These are phyloP conservation scores for Microtus montanus DNA, from an alignment of 2,113 vertebrate genomes.

Conservation along the genomic window DNA sequence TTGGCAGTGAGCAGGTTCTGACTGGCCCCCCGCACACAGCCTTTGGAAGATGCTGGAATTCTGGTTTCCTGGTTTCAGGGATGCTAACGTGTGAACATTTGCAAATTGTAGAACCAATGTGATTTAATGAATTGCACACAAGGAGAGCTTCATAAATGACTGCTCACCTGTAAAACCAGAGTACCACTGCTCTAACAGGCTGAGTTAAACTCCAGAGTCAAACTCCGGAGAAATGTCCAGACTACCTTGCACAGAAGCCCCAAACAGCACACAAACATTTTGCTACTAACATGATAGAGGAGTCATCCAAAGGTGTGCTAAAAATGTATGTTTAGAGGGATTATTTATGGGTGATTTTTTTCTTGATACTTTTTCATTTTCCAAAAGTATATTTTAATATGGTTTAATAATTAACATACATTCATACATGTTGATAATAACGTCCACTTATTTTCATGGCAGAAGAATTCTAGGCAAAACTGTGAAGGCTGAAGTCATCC, in stretches of 20 bases:
- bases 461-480: too few species aligned
- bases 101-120: too few species aligned
- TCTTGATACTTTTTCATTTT: background rate
- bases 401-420: background rate
- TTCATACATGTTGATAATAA: too few species aligned
- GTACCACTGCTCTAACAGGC: background rate
- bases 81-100: background rate
- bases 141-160: background rate
- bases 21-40: background rate
- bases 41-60: background rate
- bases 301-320: background rate
- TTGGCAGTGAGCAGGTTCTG: background rate
- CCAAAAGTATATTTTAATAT: background rate
- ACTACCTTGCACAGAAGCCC: background rate
- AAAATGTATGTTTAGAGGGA: background rate
- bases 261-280: background rate
- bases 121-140: background rate
- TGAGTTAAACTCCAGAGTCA: background rate
- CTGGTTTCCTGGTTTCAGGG: background rate
- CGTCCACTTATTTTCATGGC: too few species aligned
- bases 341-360: background rate
- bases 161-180: background rate
- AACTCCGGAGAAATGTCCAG: background rate
- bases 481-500: too few species aligned
- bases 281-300: background rate